phyloP scores from a whole-genome alignment of 2,113 vertebrate species.

The Notarius quadriscutis region DNA sequence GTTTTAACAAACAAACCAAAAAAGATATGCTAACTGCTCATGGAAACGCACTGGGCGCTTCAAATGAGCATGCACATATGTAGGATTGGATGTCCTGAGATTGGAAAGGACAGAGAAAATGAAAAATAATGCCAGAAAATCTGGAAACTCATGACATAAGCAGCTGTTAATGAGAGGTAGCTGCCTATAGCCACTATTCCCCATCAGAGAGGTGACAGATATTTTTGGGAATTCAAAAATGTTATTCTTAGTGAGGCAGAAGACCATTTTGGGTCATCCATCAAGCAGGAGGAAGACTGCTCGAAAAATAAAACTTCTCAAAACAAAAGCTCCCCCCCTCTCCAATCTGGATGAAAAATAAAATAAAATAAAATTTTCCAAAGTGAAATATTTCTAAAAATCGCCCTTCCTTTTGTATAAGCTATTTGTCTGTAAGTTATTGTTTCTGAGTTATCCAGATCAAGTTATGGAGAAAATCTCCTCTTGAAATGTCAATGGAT shows the following conservation, averaged over 20 bases:
- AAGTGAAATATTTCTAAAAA: background rate
- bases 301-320: background rate
- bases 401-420: background rate
- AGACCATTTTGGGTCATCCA: background rate
- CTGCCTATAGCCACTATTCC: background rate
- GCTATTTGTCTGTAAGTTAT: background rate
- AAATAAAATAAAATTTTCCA: too few species aligned
- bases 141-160: slow-evolving; percentile 3
- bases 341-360: too few species aligned
- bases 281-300: background rate
- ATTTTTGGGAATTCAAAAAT: background rate
- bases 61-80: background rate
- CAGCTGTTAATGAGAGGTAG: slow-evolving; percentile 1
- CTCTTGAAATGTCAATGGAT: background rate
- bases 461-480: background rate
- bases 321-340: background rate
- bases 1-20: background rate
- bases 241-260: background rate
- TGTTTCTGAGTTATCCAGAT: background rate
- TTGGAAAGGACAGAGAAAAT: background rate
- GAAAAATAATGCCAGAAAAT: background rate
- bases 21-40: background rate
- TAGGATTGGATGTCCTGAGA: background rate
- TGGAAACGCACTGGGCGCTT: background rate
- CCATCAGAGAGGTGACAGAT: background rate